Base-by-base conservation (phyloP, 2,888 invertebrate genomes). In the Phragmatobia fuliginosa region DNA sequence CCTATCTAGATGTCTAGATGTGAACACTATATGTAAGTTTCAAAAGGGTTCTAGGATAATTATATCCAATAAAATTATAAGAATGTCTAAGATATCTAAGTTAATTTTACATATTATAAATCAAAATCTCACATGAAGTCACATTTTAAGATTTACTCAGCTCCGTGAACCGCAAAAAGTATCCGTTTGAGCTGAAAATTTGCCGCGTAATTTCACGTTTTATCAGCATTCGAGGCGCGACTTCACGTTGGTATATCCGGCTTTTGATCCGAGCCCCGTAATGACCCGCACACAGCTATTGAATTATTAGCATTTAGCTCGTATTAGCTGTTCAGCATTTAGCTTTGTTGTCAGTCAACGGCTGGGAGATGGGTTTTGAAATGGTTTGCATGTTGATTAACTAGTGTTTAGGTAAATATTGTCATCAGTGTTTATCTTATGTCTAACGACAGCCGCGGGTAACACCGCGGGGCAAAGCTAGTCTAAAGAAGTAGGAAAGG, bases 301-400 rank as follows among this genome's bases (percentile, higher is more conserved):
- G 90, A 91, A 90, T 89, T 90, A 90, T 88, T 85, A 85, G 78
- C 85, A 84, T 85, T 90, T 88, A 90, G 84, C 84, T 83, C 78
- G 83, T 84, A 88, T 90, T 74, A 80, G 75, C 71, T 71, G 70
- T 74, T 66, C 70, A 63, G 77, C 72, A 71, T 81, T 80, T 80
- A 80, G 81, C 80, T 79, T 72, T 68, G 70, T 71, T 74, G 71
- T 68, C 74, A 72, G 65, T 76, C 81, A 71, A 61, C 68, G 67
- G 72, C 62, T 58, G 59, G 36, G 65, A 18, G 28, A 67, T 62
- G 62, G 36, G 28, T 52, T 61, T 65, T 32, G 4, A 52, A 52
- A 33, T 8, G 61, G 52, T 60, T 52, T 60, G 60, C 63, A 64
- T 61, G 32, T 33, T 36, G 2, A 25, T 67, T 16, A 1, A 21